Conservation (phyloP, 92 coral and sea anemone genomes). For the Virgularia gustaviana region DNA sequence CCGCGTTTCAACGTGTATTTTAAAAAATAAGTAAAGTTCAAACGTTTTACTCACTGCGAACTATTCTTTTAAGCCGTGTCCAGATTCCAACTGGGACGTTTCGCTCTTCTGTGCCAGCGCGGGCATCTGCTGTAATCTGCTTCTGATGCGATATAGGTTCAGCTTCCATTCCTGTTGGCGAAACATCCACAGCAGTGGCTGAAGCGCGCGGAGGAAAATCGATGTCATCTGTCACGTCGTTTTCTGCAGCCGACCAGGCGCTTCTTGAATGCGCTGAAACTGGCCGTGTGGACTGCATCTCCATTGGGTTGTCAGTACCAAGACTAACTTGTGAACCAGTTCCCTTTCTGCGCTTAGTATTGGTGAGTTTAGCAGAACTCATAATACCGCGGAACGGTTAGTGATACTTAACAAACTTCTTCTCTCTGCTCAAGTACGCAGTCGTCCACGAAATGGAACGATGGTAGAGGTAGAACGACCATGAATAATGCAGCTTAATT, state of each 20-base stretch:
- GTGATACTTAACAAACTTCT: constrained; percentile 25
- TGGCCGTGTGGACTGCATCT: constrained; percentile 81
- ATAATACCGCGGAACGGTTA: neutral
- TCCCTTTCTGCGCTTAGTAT: constrained; percentile 39
- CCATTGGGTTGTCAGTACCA: constrained; percentile 79
- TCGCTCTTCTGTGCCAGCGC: constrained; percentile 81
- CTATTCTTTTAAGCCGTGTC: constrained; percentile 90
- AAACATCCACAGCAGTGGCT: constrained; percentile 91
- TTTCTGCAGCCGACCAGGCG: constrained; percentile 89
- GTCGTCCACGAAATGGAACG: neutral
- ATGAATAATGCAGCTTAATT: constrained; percentile 18
- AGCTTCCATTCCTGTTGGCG: constrained; percentile 92
- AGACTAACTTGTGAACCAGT: constrained; percentile 90
- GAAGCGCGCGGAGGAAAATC: constrained; percentile 82
- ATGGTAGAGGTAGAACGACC: neutral
- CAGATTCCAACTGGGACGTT: constrained; percentile 96
- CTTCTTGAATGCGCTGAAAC: constrained; percentile 78
- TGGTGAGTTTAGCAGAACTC: constrained; percentile 33
- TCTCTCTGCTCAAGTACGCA: neutral
- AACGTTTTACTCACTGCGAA: constrained; percentile 69
- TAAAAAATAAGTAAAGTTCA: neutral
- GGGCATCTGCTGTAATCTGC: constrained; percentile 82
- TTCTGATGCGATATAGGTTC: constrained; percentile 81
- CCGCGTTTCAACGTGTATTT: neutral
- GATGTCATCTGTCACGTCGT: constrained; percentile 83